Base-by-base conservation (phyloP, 2,888 invertebrate species). In the Incurvaria masculella region DNA sequence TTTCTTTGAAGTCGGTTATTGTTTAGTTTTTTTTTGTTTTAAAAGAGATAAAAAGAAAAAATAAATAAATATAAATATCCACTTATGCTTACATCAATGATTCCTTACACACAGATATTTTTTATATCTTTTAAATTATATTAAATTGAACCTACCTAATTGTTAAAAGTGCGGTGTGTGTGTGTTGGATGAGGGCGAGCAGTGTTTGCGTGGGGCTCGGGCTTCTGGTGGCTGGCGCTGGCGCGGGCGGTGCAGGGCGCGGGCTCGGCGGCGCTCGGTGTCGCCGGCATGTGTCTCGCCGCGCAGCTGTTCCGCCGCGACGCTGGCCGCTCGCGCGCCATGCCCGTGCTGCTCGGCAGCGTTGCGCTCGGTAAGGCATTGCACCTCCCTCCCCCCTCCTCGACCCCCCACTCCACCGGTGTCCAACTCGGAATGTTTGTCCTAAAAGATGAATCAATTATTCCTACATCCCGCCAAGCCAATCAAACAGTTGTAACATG, bases 271-370 rank as follows among this genome's bases (percentile, higher is more conserved):
- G 58, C 62, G 53, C 63, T 61, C 5, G 69, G 63, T 26, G 73
- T 73, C 53, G 63, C 68, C 19, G 72, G 71, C 8, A 62, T 69
- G 50, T 68, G 73, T 54, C 61, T 72, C 42, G 67, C 64, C 1
- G 61, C 69, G 18, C 23, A 44, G 3, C 33, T 33, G n/a, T 8
- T 42, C 26, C 18, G 20, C 4, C 47, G 21, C n/a, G 27, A 23
- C 11, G 59, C 60, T 26, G 61, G 64, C 14, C 52, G 58, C 2
- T 60, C 64, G 50, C 56, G 61, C 1, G 70, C 67, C 19, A 56
- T 72, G 26, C 67, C 61, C 10, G 65, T 64, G 44, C 59, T 74
- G 50, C 67, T 74, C 16, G 75, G 74, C 0, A 76, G 74, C 27
- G 72, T 73, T 11, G 75, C 75, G 0, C 62, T 74, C 1, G 75